These are phyloP conservation scores for Nesometra sesokonis DNA, from an alignment of 35 echinoderm and acorn worm species.

Conservation along the genomic window DNA sequence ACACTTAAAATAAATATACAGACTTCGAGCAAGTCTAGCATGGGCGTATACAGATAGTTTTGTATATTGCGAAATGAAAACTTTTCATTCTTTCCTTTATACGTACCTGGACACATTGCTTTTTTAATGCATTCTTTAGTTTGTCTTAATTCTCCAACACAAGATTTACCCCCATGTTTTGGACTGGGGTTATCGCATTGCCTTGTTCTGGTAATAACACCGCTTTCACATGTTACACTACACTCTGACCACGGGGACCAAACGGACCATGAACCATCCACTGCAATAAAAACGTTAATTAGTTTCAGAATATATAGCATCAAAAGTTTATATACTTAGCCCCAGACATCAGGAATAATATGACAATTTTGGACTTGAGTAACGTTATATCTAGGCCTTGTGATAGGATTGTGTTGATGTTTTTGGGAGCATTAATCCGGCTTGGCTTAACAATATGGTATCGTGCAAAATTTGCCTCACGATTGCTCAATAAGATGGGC, in stretches of 20 bases:
- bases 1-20: too few species aligned
- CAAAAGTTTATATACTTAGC: too few species aligned
- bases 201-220: neutral
- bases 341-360: too few species aligned
- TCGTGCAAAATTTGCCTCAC: too few species aligned
- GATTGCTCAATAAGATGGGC: too few species aligned
- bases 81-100: too few species aligned
- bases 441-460: too few species aligned
- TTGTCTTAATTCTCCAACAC: neutral
- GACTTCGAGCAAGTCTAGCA: neutral
- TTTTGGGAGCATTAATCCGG: too few species aligned
- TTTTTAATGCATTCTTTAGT: neutral
- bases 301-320: too few species aligned
- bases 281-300: neutral
- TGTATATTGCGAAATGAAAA: neutral
- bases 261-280: slow-evolving; percentile 24
- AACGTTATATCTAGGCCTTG: neutral
- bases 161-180: slow-evolving; percentile 20
- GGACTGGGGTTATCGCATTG: slow-evolving; percentile 17
- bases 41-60: neutral
- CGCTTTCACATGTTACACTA: slow-evolving; percentile 22
- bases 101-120: slow-evolving; percentile 23
- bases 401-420: neutral
- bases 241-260: slow-evolving; percentile 14
- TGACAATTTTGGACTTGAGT: too few species aligned